A percentile compares a stretch with the other conserved stretches of the same genome.
phyloP scores from a whole-genome alignment of 2,797 vertebrate genomes.

The Buphagus erythrorhynchus region DNA sequence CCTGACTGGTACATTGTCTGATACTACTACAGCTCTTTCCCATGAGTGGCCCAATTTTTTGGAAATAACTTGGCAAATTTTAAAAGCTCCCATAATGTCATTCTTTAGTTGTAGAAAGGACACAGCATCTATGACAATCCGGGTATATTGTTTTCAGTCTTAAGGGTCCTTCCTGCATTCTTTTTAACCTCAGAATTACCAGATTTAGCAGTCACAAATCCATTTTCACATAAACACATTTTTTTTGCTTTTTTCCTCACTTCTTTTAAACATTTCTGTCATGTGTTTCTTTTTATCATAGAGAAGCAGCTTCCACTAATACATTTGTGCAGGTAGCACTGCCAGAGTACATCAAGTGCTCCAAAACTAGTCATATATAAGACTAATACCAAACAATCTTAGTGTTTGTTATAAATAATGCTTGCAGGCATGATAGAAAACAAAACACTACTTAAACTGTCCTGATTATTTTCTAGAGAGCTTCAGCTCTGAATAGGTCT shows the following conservation, averaged over 20 bases:
- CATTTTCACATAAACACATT: neutral
- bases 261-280: neutral
- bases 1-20: neutral
- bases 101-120: neutral
- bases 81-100: neutral
- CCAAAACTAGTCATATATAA: neutral
- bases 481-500: neutral
- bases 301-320: neutral
- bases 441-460: neutral
- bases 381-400: neutral
- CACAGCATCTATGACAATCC: neutral
- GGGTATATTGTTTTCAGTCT: neutral
- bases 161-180: neutral
- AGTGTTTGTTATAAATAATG: neutral
- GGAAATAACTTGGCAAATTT: neutral
- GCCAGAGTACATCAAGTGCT: neutral
- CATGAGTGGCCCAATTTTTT: accelerated
- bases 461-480: neutral
- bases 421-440: neutral
- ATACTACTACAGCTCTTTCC: neutral
- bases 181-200: neutral
- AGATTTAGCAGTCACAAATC: neutral
- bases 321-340: neutral
- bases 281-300: neutral
- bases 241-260: neutral